These are phyloP conservation scores for Cercocebus atys DNA, from an alignment of 2,113 vertebrate genomes.

Conservation along the genomic window DNA sequence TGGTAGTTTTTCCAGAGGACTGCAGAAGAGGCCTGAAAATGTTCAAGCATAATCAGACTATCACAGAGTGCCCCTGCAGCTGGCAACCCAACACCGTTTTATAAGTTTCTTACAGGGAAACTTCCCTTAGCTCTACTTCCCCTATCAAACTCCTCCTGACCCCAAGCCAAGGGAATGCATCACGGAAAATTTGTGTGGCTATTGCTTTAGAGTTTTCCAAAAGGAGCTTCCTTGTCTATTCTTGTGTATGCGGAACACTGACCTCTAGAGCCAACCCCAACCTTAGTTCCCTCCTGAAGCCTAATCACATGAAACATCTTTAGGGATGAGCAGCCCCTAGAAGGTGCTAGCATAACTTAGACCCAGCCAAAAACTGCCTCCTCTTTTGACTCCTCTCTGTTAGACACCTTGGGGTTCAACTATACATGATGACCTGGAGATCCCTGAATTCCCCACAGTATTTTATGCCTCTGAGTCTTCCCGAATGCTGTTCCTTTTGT, in stretches of 20 bases:
- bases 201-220: not conserved
- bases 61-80: not conserved
- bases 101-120: not conserved
- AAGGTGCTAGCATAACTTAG: not conserved
- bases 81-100: not conserved
- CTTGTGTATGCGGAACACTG: not conserved
- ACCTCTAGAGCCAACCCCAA: not conserved
- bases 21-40: not conserved
- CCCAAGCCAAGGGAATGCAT: not conserved
- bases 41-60: not conserved
- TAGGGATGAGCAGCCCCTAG: not conserved
- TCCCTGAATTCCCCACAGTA: not conserved
- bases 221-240: slow-evolving; percentile 4
- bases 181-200: not conserved
- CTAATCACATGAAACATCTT: not conserved
- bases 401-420: too few species aligned
- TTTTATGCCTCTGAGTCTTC: not conserved
- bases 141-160: not conserved
- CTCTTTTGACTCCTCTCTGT: not conserved
- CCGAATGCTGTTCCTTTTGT: not conserved
- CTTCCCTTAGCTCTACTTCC: not conserved
- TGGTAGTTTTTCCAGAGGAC: not conserved
- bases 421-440: not conserved
- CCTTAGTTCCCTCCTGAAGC: not conserved
- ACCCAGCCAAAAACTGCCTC: not conserved